Percentiles rank a stretch among this genome's conserved stretches.
phyloP scores from a whole-genome alignment of 2,113 vertebrate genomes.

The Trichechus manatus region DNA sequence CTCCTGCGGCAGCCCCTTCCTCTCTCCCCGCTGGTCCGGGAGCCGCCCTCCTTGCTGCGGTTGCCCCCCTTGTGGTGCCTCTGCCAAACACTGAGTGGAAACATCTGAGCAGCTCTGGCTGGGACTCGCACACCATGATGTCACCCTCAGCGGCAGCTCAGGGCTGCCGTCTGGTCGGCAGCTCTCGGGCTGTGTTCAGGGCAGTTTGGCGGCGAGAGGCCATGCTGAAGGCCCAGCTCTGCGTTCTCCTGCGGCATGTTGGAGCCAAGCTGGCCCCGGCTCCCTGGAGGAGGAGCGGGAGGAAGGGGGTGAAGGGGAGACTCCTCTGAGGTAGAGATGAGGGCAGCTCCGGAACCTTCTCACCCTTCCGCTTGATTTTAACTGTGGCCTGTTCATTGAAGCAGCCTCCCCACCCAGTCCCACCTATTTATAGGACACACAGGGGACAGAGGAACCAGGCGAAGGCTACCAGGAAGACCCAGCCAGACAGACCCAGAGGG shows the following conservation, averaged over 20 bases:
- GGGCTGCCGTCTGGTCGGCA: slow-evolving; percentile 65
- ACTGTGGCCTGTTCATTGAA: neutral
- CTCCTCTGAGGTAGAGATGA: accelerated
- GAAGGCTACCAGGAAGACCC: neutral
- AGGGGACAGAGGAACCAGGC: accelerated
- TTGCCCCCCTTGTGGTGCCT: accelerated
- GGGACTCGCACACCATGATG: slow-evolving; percentile 55
- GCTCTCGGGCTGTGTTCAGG: neutral
- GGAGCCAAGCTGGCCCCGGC: neutral
- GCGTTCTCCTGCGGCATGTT: accelerated
- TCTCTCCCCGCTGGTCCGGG: neutral
- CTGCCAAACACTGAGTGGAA: slow-evolving; percentile 82
- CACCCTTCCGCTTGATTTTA: accelerated
- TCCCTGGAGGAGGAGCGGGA: neutral
- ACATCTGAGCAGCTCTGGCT: slow-evolving; percentile 82
- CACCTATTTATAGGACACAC: neutral
- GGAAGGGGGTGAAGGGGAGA: accelerated
- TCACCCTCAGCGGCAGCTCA: slow-evolving; percentile 59
- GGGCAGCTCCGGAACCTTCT: neutral
- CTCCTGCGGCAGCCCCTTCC: neutral
- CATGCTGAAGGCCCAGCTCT: accelerated
- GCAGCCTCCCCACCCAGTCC: accelerated
- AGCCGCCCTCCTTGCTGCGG: neutral
- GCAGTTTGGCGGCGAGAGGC: accelerated
- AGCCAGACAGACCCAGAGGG: too few relatives aligned